Evolutionary conservation across 1,140 invertebrate species (phyloP).

Genomic region (Euwallacea fornicatus): DNA sequence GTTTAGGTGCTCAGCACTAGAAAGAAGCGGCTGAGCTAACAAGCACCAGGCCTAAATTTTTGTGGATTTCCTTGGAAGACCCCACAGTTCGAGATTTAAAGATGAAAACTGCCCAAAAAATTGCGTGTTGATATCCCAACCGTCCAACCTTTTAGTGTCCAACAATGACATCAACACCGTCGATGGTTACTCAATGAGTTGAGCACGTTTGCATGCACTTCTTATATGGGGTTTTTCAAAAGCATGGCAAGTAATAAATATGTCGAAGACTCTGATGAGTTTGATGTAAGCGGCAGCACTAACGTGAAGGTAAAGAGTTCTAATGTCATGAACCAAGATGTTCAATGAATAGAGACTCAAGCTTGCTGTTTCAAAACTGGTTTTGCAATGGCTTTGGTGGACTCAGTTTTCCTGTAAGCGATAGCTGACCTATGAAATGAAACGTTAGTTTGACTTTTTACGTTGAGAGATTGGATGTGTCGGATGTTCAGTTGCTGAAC

Average conservation of each 20-base stretch:
- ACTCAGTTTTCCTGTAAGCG: constrained; percentile 29
- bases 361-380: constrained; percentile 28
- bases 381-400: constrained; percentile 35
- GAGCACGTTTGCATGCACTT: neutral
- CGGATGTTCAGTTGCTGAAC: constrained; percentile 26
- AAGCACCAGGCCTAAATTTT: constrained; percentile 17
- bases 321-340: constrained; percentile 35
- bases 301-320: constrained; percentile 19
- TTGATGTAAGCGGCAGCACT: constrained; percentile 11
- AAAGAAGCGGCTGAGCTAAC: constrained; percentile 12
- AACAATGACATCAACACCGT: constrained; percentile 19
- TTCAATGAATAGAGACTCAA: constrained; percentile 20
- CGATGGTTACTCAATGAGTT: constrained; percentile 29
- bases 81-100: constrained; percentile 19
- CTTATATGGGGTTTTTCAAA: constrained; percentile 4
- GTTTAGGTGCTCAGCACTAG: constrained; percentile 27
- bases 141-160: constrained; percentile 3
- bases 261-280: constrained; percentile 35
- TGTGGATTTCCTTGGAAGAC: constrained; percentile 16
- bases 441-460: neutral
- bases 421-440: no score
- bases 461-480: constrained; percentile 14
- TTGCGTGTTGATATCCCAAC: constrained; percentile 12
- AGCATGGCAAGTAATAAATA: constrained; percentile 1
- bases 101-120: constrained; percentile 27